Base-by-base conservation (phyloP, 2,113 vertebrate species). In the Acrocephalus arundinaceus region DNA sequence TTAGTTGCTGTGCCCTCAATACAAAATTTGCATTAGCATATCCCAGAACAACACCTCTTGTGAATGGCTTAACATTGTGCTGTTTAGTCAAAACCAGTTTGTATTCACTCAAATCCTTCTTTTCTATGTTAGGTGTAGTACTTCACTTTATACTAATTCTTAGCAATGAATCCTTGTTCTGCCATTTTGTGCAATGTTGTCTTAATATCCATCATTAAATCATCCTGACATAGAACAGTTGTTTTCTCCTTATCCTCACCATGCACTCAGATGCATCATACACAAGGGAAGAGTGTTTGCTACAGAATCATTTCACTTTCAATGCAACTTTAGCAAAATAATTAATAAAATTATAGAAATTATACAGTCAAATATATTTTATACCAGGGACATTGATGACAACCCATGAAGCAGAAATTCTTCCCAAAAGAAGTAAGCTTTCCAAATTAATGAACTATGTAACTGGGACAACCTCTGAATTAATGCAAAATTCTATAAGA, bases 201-300 rank as follows among this genome's bases (percentile, higher is more conserved):
- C 48, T 75, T 82, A 65, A 88, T 79, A 88, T 37, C 52, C 52
- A 49, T 88, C 73, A 52, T 89, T 85, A 92, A 90, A 92, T 90
- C 89, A 82, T 54, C 28, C 45, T 79, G 79, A 71, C 79, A 75
- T 17, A 59, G 33, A 95, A 75, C 83, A 72, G 67, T 79, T 83
- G 58, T 88, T 45, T 72, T 79, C 57, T 88, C 58, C 68, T 91
- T 91, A 76, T 91, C 67, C 62, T 55, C 79, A 31, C 48, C 30
- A 7, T 30, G 45, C 72, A 90, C 76, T 70, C 55, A 73, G 51
- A 52, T 13, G 1, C 39, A 71, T 37, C 66, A 59, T 21, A 41
- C 58, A 51, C 62, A 76, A 68, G 33, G 66, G 45, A 85, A 55
- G 76, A 63, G 6, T 30, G 14, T 73, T 79, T 89, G 45, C 25